These are phyloP conservation scores for Dromiciops gliroides DNA, from an alignment of 2,113 vertebrate genomes.

Conservation along the genomic window DNA sequence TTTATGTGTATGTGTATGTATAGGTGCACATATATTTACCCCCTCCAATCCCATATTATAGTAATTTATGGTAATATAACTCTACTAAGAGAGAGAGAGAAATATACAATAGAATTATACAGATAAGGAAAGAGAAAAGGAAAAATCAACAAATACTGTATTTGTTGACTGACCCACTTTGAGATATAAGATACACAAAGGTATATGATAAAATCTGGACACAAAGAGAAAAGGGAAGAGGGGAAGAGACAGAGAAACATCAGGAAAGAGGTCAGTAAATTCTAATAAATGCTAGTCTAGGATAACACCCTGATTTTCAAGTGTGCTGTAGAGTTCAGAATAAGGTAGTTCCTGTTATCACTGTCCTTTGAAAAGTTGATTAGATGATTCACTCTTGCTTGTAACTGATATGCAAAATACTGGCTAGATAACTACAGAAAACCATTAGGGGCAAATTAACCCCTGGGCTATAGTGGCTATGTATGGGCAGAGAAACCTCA, in stretches of 20 bases:
- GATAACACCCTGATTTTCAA: neutral
- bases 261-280: neutral
- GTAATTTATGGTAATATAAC: neutral
- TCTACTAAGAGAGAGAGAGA: neutral
- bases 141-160: no score
- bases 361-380: conserved; percentile 36
- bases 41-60: neutral
- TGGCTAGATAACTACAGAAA: no score
- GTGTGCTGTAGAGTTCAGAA: conserved; percentile 11
- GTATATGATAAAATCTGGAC: neutral
- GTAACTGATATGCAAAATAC: neutral
- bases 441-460: conserved; percentile 43
- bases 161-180: no score
- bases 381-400: no score
- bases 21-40: neutral
- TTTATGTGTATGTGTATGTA: neutral
- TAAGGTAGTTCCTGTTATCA: conserved; percentile 19
- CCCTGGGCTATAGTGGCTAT: conserved; percentile 18
- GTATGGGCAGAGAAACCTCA: conserved; percentile 60
- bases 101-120: neutral
- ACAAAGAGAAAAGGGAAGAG: neutral
- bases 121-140: no score
- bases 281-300: neutral
- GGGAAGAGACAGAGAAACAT: neutral
- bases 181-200: no score